A percentile compares a stretch with the other conserved stretches of the same genome.
Evolutionary conservation across 2,113 vertebrate species (phyloP).

Genomic region (Okapia johnstoni): DNA sequence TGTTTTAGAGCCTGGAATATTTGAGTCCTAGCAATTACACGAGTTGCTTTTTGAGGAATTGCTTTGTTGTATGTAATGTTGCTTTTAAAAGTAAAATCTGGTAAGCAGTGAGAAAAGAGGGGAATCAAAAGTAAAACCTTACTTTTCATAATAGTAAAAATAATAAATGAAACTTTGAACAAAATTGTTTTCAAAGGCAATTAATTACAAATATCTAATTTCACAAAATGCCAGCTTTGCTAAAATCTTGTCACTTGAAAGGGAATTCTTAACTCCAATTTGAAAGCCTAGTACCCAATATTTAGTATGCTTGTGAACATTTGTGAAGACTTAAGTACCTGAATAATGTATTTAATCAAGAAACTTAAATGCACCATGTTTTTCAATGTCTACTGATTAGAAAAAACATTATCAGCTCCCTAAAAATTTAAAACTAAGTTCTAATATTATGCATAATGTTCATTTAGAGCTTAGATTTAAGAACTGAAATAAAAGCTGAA

Average conservation of each 20-base stretch:
- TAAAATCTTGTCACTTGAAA: slow-evolving; percentile 34
- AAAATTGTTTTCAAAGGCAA: slow-evolving; percentile 12
- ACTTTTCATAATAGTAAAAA: neutral
- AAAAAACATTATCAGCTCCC: slow-evolving; percentile 48
- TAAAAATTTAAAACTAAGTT: slow-evolving; percentile 47
- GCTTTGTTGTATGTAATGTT: neutral
- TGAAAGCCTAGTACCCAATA: neutral
- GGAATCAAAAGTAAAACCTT: neutral
- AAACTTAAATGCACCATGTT: slow-evolving; percentile 62
- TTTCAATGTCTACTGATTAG: slow-evolving; percentile 68
- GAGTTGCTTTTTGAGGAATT: neutral
- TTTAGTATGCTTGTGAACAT: slow-evolving; percentile 53
- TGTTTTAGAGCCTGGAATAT: neutral
- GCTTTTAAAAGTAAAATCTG: slow-evolving; percentile 7
- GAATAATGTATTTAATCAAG: slow-evolving; percentile 78
- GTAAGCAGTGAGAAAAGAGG: neutral
- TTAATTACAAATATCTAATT: slow-evolving; percentile 28
- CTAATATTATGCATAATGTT: slow-evolving; percentile 41
- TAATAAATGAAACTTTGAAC: neutral
- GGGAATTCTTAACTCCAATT: neutral
- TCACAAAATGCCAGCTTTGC: neutral
- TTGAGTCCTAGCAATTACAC: neutral
- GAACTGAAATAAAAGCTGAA: slow-evolving; percentile 28
- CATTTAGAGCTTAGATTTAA: slow-evolving; percentile 28
- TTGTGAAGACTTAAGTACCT: slow-evolving; percentile 57